phyloP scores from a whole-genome alignment of 2,888 invertebrate genomes.

The Megastigmus dorsalis region DNA sequence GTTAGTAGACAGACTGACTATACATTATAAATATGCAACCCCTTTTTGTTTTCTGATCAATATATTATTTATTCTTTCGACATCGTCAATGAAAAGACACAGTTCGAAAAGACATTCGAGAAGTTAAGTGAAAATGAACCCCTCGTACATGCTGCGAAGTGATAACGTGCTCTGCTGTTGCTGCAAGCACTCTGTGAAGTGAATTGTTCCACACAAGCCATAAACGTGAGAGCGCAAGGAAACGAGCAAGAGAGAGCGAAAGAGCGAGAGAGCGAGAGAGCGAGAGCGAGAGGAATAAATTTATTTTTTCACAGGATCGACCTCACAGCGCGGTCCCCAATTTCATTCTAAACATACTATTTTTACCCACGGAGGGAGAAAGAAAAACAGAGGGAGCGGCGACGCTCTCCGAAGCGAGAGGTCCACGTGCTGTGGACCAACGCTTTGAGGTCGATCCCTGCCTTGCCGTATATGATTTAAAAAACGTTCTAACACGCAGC shows the following conservation, averaged over 20 bases:
- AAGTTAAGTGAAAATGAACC: constrained; percentile 25
- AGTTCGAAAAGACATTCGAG: constrained; percentile 25
- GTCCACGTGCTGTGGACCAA: constrained; percentile 26
- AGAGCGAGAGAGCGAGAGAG: constrained; percentile 27
- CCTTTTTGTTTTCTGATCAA: too few relatives aligned
- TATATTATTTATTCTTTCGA: constrained; percentile 20
- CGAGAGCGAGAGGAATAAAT: constrained; percentile 43
- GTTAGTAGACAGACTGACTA: constrained; percentile 19
- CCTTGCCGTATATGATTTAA: constrained; percentile 40
- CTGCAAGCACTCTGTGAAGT: constrained; percentile 49
- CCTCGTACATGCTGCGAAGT: constrained; percentile 47
- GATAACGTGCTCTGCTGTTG: constrained; percentile 43
- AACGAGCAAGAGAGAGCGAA: background rate
- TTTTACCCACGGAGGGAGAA: constrained; percentile 22
- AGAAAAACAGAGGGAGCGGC: background rate
- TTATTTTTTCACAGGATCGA: constrained; percentile 49
- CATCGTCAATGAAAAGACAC: constrained; percentile 28
- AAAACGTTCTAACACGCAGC: constrained; percentile 38
- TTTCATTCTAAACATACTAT: constrained; percentile 18
- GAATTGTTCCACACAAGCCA: constrained; percentile 58
- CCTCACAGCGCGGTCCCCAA: background rate
- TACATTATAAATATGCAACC: too few relatives aligned
- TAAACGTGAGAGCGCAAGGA: constrained; percentile 15
- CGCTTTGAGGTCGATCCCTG: constrained; percentile 40
- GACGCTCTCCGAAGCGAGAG: background rate